Percentiles rank a stretch among this genome's conserved stretches.
These are phyloP conservation scores for Peromyscus attwateri DNA, from an alignment of 2,797 vertebrate genomes.

Conservation along the genomic window DNA sequence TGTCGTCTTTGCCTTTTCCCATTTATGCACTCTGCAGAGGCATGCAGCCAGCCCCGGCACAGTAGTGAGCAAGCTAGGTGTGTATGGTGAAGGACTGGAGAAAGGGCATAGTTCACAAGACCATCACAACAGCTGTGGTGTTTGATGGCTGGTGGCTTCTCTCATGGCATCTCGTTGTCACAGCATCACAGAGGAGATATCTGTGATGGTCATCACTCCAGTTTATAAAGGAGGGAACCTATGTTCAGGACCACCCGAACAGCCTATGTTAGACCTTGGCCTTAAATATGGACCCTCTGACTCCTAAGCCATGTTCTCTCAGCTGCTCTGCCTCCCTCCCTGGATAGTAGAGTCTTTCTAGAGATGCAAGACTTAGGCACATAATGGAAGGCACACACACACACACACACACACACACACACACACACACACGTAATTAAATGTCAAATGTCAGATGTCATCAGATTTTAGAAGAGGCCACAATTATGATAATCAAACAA, in stretches of 20 bases:
- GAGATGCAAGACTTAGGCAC: neutral
- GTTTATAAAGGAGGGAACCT: neutral
- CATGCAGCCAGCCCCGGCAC: neutral
- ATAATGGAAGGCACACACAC: neutral
- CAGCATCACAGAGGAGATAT: neutral
- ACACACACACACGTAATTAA: neutral
- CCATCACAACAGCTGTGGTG: neutral
- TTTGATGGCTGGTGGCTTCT: neutral
- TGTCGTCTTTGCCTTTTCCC: neutral
- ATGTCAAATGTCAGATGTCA: neutral
- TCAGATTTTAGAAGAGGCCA: conserved; percentile 2
- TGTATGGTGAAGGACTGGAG: neutral
- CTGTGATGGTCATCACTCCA: neutral
- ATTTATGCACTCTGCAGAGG: neutral
- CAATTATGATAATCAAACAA: neutral
- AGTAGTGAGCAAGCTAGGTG: neutral
- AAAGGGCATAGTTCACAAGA: neutral
- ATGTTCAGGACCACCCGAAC: neutral
- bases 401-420: neutral
- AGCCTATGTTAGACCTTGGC: neutral
- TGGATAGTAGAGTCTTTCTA: neutral
- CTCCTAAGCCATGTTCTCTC: neutral
- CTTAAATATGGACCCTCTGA: neutral
- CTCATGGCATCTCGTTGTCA: neutral
- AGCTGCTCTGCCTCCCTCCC: neutral